A percentile compares a stretch with the other conserved stretches of the same genome.
These are phyloP conservation scores for Ptilodon capucinus DNA, from an alignment of 2,888 invertebrate species.

Conservation along the genomic window DNA sequence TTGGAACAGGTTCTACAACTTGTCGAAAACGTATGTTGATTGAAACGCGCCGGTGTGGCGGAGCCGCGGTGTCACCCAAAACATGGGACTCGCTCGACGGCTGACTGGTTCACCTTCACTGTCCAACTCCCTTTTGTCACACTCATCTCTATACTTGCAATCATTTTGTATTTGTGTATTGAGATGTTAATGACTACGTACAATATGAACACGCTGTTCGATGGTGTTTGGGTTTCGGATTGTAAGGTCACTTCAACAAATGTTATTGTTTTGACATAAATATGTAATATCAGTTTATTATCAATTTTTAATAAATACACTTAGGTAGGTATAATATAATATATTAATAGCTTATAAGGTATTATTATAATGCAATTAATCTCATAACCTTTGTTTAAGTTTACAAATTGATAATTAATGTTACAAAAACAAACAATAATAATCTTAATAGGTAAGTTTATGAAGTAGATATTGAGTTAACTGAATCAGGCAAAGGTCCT, in stretches of 20 bases:
- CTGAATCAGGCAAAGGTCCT: neutral
- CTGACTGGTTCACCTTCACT: neutral
- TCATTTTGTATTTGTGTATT: slow-evolving; percentile 6
- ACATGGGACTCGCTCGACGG: neutral
- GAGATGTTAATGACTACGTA: neutral
- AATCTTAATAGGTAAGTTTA: neutral
- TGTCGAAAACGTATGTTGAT: neutral
- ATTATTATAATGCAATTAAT: neutral
- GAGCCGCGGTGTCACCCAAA: neutral
- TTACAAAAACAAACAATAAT: neutral
- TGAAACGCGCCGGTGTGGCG: neutral
- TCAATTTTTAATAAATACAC: too few species aligned
- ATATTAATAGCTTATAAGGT: too few species aligned
- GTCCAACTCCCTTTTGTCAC: neutral
- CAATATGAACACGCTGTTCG: neutral
- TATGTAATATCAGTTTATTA: neutral
- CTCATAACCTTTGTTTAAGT: neutral
- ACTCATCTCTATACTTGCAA: slow-evolving; percentile 17
- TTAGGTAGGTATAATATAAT: too few species aligned
- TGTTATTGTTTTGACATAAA: neutral
- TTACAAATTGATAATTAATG: neutral
- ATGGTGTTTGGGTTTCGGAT: neutral
- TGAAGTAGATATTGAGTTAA: neutral
- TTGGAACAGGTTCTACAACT: neutral
- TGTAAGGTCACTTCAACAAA: neutral